Evolutionary conservation across 2,888 invertebrate genomes (phyloP), one percentile per base, ranked within the genome.

Genomic region (Parochlus steinenii): DNA sequence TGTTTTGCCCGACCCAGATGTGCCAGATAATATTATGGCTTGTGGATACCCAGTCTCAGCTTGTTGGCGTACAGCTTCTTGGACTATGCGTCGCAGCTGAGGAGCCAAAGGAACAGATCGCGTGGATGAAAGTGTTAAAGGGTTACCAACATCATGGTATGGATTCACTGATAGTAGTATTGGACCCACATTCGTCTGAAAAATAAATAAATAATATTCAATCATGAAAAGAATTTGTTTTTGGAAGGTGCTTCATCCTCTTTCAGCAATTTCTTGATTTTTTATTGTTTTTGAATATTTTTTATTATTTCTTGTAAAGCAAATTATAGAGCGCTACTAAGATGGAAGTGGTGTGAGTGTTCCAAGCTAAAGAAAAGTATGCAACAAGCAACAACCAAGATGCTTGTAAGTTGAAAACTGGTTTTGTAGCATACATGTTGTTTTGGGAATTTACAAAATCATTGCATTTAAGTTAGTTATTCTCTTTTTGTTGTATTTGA

Each of bases 41-140:
- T 92, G 92, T 38, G 90, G 90, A 62, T 89, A 90, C 46, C 90
- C 90, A 44, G 87, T 86, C 65, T 92, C 92, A 38, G 83, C 81
- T 62, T 90, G 89, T 61, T 89, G 89, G 43, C 87, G 69, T 46
- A 90, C 85, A 31, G 89, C 87, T 64, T 87, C 87, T 61, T 81
- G 80, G 37, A 90, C 87, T 37, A 90, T 81, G 54, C 77, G 76
- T 55, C 81, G 76, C 45, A 92, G 66, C 58, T 87, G 85, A n/a
- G 78, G 71, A 45, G 81, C 72, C 45, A 78, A 57, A 12, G 76
- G 67, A 51, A 83, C 63, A 27, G 71, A 65, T 54, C 83, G 65
- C 49, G 82, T 78, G 44, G 79, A 80, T 49, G 78, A 74, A 55
- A 89, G 67, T 43, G 89, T 89, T 50, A 89, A 65, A 39, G 89